phyloP scores from a whole-genome alignment of 1,140 invertebrate species.

The Apis florea region DNA sequence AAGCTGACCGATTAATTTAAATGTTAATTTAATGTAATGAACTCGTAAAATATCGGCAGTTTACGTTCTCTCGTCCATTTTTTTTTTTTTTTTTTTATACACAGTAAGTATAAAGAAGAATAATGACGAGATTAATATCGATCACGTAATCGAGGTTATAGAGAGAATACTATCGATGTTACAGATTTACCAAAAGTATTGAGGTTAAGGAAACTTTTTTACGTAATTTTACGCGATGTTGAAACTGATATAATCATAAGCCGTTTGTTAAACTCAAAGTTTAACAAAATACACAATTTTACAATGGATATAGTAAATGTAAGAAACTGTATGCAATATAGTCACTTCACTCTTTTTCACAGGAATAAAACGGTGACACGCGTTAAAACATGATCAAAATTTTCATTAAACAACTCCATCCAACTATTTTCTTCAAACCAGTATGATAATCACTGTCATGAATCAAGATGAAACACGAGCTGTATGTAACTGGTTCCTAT shows the following conservation, averaged over 20 bases:
- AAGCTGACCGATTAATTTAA: neutral
- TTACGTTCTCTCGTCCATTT: neutral
- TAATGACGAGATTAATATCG: slow-evolving; percentile 37
- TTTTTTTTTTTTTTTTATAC: neutral
- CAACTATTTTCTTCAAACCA: neutral
- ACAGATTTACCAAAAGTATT: neutral
- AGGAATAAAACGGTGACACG: neutral
- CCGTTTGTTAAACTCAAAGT: neutral
- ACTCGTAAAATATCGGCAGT: neutral
- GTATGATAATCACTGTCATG: slow-evolving; percentile 13
- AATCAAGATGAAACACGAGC: slow-evolving; percentile 12
- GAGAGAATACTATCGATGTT: neutral
- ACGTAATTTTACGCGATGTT: too few relatives aligned
- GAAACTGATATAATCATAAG: neutral
- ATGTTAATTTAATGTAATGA: neutral
- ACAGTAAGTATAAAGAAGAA: neutral
- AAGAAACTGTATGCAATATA: neutral
- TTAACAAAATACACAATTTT: neutral
- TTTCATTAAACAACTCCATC: slow-evolving; percentile 13
- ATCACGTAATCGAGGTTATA: slow-evolving; percentile 23
- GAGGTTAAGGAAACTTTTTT: neutral
- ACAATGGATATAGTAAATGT: neutral
- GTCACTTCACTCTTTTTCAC: neutral
- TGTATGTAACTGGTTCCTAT: neutral
- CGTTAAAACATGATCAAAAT: neutral